phyloP scores from a whole-genome alignment of 2,113 vertebrate genomes.

The Dicentrarchus labrax region DNA sequence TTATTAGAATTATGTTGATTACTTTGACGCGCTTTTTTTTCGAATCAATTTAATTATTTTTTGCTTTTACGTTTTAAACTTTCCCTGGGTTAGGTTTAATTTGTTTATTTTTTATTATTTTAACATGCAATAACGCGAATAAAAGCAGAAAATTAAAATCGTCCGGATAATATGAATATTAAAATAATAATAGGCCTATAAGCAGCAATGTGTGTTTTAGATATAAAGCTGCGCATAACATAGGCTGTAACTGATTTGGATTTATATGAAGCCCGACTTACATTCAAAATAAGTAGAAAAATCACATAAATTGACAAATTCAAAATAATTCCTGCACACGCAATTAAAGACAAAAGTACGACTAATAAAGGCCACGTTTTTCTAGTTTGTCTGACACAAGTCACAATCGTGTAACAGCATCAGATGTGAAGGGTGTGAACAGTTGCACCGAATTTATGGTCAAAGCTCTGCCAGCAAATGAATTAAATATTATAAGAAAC shows the following conservation, averaged over 20 bases:
- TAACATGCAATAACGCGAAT: neutral
- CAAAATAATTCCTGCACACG: neutral
- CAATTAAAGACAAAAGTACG: neutral
- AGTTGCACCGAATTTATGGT: neutral
- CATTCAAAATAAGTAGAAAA: neutral
- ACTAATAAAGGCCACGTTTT: conserved; percentile 16
- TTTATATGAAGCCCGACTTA: neutral
- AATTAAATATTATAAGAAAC: neutral
- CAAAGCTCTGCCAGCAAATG: neutral
- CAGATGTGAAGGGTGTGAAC: conserved; percentile 8
- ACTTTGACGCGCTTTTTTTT: neutral
- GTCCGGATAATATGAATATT: neutral
- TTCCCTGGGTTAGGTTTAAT: neutral
- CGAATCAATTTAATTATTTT: neutral
- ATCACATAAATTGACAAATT: neutral
- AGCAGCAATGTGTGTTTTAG: neutral
- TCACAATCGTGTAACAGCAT: neutral
- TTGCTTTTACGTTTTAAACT: neutral
- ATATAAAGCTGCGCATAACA: neutral
- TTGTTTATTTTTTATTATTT: neutral
- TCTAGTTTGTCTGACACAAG: neutral
- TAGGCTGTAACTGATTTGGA: neutral
- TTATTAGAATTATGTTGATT: neutral
- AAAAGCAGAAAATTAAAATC: neutral
- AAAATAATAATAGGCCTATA: conserved; percentile 13